Conservation (phyloP, 2,888 invertebrate species). For the Microctonus hyperodae region DNA sequence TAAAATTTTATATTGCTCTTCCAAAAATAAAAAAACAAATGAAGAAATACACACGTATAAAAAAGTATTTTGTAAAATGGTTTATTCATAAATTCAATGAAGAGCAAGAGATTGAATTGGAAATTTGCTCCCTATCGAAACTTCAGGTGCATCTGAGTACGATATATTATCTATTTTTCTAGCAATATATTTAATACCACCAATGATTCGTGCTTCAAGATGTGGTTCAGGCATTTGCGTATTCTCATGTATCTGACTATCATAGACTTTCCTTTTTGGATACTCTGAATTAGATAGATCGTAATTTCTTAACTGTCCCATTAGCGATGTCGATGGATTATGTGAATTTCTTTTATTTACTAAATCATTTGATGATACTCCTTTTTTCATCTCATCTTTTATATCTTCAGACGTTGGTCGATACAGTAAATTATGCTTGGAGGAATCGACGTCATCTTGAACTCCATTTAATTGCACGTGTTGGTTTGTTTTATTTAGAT, state of each 20-base stretch:
- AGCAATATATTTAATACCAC: slow-evolving; percentile 51
- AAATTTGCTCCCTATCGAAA: background rate
- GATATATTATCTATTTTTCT: slow-evolving; percentile 45
- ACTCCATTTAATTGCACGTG: slow-evolving; percentile 45
- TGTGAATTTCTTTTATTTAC: slow-evolving; percentile 48
- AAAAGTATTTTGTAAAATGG: background rate
- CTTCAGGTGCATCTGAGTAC: slow-evolving; percentile 22
- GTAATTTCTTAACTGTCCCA: slow-evolving; percentile 22
- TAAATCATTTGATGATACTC: slow-evolving; percentile 48
- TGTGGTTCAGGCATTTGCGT: slow-evolving; percentile 35
- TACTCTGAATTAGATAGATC: slow-evolving; percentile 34
- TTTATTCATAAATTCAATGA: background rate
- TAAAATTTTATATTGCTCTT: too few relatives aligned
- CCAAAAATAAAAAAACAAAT: too few relatives aligned
- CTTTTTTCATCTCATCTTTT: slow-evolving; percentile 26
- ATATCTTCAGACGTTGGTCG: background rate
- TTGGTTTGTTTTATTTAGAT: slow-evolving; percentile 38
- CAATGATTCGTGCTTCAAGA: slow-evolving; percentile 47
- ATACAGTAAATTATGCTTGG: slow-evolving; percentile 6
- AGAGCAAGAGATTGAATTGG: background rate
- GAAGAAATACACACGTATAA: background rate
- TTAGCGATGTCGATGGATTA: slow-evolving; percentile 39
- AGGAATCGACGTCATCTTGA: slow-evolving; percentile 42
- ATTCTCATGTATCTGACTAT: slow-evolving; percentile 15
- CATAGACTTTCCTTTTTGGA: slow-evolving; percentile 34